Conservation (phyloP, 2,113 vertebrate genomes). For the Ammodytes dubius region DNA sequence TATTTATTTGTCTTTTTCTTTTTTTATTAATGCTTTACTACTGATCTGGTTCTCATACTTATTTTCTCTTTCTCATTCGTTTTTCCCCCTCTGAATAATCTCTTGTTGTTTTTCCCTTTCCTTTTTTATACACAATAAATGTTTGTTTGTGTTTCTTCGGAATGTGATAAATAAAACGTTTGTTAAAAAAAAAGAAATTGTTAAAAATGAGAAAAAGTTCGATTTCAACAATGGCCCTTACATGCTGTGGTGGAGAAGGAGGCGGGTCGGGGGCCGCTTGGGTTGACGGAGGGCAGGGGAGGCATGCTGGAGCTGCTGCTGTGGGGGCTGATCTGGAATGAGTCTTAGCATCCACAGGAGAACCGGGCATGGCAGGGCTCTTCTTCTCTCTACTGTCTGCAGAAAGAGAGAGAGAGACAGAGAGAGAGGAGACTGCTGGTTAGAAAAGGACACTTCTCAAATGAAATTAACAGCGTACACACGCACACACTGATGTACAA, state of each 20-base stretch:
- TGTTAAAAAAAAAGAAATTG: too few relatives aligned
- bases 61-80: too few relatives aligned
- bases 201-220: too few relatives aligned
- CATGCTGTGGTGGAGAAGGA: constrained; percentile 94
- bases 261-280: constrained; percentile 91
- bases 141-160: too few relatives aligned
- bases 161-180: too few relatives aligned
- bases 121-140: too few relatives aligned
- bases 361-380: constrained; percentile 97
- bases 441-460: constrained; percentile 1
- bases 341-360: constrained; percentile 97
- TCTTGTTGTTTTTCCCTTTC: too few relatives aligned
- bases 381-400: constrained; percentile 96
- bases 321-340: constrained; percentile 93
- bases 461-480: not conserved
- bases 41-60: too few relatives aligned
- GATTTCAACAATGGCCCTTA: constrained; percentile 76
- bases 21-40: too few relatives aligned
- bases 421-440: constrained; percentile 41
- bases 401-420: constrained; percentile 5
- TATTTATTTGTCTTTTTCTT: too few relatives aligned
- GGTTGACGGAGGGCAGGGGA: constrained; percentile 93
- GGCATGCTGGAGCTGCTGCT: constrained; percentile 91
- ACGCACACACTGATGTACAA: not conserved
- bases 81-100: too few relatives aligned